These are phyloP conservation scores for Trichosurus vulpecula DNA, from an alignment of 2,797 vertebrate species.

Conservation along the genomic window DNA sequence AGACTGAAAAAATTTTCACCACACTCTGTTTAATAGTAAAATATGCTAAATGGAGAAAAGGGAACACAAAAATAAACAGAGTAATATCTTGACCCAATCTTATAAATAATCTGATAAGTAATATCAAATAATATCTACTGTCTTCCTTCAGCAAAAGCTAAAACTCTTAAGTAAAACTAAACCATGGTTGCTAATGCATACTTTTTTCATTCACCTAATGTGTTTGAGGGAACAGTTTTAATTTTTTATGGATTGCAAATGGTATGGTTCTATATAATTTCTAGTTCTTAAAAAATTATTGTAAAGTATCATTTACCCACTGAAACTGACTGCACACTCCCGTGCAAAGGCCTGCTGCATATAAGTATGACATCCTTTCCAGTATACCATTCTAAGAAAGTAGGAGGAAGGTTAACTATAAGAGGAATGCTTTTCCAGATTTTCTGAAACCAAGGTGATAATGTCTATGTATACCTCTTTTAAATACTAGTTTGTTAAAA, in stretches of 20 bases:
- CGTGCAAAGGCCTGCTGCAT: neutral
- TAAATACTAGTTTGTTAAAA: neutral
- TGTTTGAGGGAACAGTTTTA: conserved; percentile 25
- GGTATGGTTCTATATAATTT: conserved; percentile 11
- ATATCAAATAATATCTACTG: conserved; percentile 39
- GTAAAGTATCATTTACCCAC: neutral
- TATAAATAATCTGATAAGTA: conserved; percentile 31
- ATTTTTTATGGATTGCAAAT: conserved; percentile 15
- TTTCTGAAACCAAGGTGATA: neutral
- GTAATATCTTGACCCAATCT: conserved; percentile 19
- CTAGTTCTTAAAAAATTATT: conserved; percentile 48
- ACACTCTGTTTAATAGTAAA: neutral
- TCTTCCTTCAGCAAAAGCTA: conserved; percentile 24
- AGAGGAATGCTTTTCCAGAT: neutral
- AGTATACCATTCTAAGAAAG: neutral
- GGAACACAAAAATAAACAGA: conserved; percentile 10
- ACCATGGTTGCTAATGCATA: conserved; percentile 5
- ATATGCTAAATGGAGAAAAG: neutral
- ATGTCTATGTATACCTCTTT: neutral
- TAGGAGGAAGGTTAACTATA: neutral
- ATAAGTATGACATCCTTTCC: neutral
- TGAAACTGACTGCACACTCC: neutral
- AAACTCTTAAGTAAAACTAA: conserved; percentile 36
- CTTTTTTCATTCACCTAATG: conserved; percentile 20
- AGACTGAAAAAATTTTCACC: neutral